Base-by-base conservation (phyloP, 2,888 invertebrate species). In the Ceriagrion tenellum region DNA sequence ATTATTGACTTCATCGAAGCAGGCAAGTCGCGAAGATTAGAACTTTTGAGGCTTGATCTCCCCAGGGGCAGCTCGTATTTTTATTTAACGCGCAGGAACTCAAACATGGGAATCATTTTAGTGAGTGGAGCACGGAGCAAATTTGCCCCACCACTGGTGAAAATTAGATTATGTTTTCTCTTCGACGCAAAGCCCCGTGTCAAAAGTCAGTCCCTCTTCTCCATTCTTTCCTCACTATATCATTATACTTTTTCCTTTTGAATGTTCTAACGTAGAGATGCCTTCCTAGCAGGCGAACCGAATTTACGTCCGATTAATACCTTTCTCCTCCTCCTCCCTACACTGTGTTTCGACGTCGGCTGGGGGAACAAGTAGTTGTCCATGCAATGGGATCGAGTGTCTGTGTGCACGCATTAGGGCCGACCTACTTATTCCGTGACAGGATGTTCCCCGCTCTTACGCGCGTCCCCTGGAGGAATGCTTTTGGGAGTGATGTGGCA, bases 381-480 rank as follows among this genome's bases (percentile, higher is more conserved):
- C 26, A 4, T 26, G 26, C n/a, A 8, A 69, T 69, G 69, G 69
- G 69, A 69, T 69, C 69, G n/a, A 69, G n/a, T 12, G n/a, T n/a
- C 69, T 69, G 47, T 47, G 0, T 23, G 69, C n/a, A 12, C n/a
- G 10, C 69, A 69, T 69, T 69, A 69, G 69, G 69, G n/a, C 12
- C 69, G 69, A 69, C 69, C 69, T 69, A 69, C 69, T 26, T 69
- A 69, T 69, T n/a, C 69, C 69, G 69, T n/a, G 69, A 26, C 69
- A 23, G 69, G n/a, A 69, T 69, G n/a, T 69, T 69, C 26, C 69
- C 69, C 69, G 69, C 12, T 26, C 23, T 69, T n/a, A 69, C 69
- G n/a, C 69, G n/a, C 69, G 69, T n/a, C 69, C 26, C 47, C 47
- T 47, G n/a, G 69, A n/a, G 69, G 26, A 69, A 69, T n/a, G 23